Base-by-base conservation (phyloP, 2,113 vertebrate species). In the Rallus limicola region DNA sequence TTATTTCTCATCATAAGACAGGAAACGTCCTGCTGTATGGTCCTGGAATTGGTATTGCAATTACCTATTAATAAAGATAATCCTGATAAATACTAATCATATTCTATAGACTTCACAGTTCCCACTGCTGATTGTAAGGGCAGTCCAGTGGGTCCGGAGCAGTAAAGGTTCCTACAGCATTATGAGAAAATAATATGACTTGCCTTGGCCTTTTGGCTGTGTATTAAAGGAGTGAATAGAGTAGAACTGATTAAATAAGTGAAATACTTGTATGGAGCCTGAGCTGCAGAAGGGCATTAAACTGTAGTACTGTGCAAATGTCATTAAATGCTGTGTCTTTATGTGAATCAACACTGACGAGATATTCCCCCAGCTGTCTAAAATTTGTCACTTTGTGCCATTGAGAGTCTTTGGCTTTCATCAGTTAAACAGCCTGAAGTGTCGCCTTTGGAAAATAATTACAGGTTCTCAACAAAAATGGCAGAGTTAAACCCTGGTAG, bases 401-500 rank as follows among this genome's bases (percentile, higher is more conserved):
- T 48, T 72, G 48, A 85, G 95, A 91, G 52, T 68, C 48, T 90
- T 91, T 92, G 26, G 59, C 86, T 97, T 96, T 98, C 95, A 97
- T 97, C 93, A 90, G 88, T 91, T 94, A 96, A 97, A 95, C 84
- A 95, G 95, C 34, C 56, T 97, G 81, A 97, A 98, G 93, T 97
- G 93, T 85, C 0, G 78, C 92, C 94, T 97, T 90, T 92, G 63
- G 83, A 93, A 97, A 90, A 97, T 98, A 98, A 98, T 98, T 98
- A 91, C 63, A 83, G 97, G 97, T 97, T 98, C 96, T 98, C 95
- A 95, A 44, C 20, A 75, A 93, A 97, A 98, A 97, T 97, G 91
- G 90, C 82, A 97, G 95, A 82, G 90, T 83, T 97, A 92, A 95
- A 80, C 70, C 64, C 80, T 95, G 79, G 96, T 97, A n/a, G 82